Conservation (phyloP, 2,888 invertebrate genomes). For the Lochmaea crataegi region DNA sequence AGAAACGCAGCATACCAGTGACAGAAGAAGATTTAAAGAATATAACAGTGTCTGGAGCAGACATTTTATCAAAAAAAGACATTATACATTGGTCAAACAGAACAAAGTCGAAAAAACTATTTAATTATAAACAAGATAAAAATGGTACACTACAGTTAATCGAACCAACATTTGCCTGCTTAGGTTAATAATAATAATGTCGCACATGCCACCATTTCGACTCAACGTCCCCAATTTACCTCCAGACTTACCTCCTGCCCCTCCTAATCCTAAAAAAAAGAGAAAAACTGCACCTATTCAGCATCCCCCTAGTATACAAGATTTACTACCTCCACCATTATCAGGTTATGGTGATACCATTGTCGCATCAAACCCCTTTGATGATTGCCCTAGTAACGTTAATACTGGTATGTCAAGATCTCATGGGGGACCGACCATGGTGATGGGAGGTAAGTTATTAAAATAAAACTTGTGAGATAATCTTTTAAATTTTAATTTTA, state of each 20-base stretch:
- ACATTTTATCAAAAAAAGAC: constrained; percentile 67
- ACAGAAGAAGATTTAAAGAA: constrained; percentile 56
- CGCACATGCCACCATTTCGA: constrained; percentile 64
- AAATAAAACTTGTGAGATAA: background rate
- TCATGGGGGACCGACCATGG: constrained; percentile 57
- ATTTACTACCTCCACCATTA: constrained; percentile 86
- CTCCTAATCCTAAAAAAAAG: constrained; percentile 88
- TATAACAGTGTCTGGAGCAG: constrained; percentile 65
- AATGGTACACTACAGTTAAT: constrained; percentile 59
- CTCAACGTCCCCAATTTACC: constrained; percentile 63
- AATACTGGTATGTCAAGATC: constrained; percentile 61
- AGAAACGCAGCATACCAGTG: constrained; percentile 39
- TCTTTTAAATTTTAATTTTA: background rate
- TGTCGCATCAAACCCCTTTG: constrained; percentile 94
- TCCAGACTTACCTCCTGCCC: constrained; percentile 75
- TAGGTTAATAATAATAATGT: constrained; percentile 49
- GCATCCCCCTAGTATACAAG: constrained; percentile 76
- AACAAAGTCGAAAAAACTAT: constrained; percentile 60
- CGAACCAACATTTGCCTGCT: constrained; percentile 46
- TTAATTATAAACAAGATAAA: constrained; percentile 47
- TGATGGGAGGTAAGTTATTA: constrained; percentile 55
- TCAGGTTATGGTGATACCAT: constrained; percentile 94
- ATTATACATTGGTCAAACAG: constrained; percentile 69
- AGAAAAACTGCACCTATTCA: constrained; percentile 78
- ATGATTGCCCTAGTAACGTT: constrained; percentile 79